A percentile compares a stretch with the other conserved stretches of the same genome.
phyloP scores from a whole-genome alignment of 2,888 invertebrate species.

The Scaptomyza caliginosa region DNA sequence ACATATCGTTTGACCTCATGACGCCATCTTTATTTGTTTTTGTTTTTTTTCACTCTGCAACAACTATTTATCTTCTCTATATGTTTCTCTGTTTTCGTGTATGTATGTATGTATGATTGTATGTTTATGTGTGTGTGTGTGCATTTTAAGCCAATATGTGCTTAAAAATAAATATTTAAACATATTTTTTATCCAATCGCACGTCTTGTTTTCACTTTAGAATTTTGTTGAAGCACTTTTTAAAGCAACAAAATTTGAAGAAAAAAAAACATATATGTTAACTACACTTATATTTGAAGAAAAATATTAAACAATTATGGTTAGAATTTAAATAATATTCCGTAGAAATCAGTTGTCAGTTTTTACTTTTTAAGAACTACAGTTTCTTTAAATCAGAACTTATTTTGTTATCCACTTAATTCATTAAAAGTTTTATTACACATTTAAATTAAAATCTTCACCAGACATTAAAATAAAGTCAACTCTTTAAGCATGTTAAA shows the following conservation, averaged over 20 bases:
- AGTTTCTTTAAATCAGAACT: background rate
- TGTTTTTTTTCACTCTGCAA: conserved; percentile 26
- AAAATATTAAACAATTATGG: no score
- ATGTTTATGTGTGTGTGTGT: conserved; percentile 21
- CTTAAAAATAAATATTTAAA: background rate
- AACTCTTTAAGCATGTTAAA: background rate
- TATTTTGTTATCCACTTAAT: background rate
- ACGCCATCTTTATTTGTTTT: conserved; percentile 14
- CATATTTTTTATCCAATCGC: background rate
- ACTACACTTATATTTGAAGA: no score
- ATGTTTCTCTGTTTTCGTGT: conserved; percentile 40
- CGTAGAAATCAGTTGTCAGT: background rate
- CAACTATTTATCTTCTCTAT: conserved; percentile 22
- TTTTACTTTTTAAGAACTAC: background rate
- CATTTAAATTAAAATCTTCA: background rate
- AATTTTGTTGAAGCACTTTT: background rate
- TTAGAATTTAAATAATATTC: no score
- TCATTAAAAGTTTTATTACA: no score
- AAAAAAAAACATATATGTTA: no score
- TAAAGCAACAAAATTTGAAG: background rate
- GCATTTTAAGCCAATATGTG: background rate
- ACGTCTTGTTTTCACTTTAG: background rate
- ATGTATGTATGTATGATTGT: conserved; percentile 18
- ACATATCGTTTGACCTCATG: conserved; percentile 6
- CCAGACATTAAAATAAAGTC: background rate